Percentiles rank a stretch among this genome's conserved stretches.
Conservation (phyloP, 2,888 invertebrate genomes). For the Lycia hirtaria region DNA sequence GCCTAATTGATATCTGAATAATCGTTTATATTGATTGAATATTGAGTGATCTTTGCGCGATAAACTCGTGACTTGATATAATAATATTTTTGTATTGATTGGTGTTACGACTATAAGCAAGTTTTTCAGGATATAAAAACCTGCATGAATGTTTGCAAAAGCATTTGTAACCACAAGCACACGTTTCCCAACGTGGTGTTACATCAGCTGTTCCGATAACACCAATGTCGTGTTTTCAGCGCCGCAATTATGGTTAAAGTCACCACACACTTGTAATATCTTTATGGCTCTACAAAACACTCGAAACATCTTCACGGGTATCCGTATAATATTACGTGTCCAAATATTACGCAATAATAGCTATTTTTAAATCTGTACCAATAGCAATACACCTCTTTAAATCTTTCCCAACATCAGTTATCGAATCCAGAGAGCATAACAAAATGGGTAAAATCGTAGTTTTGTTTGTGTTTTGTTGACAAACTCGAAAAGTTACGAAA, state of each 20-base stretch:
- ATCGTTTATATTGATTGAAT: conserved; percentile 10
- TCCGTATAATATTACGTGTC: conserved; percentile 5
- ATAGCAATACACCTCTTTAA: background rate
- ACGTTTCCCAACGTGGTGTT: conserved; percentile 9
- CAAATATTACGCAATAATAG: conserved; percentile 8
- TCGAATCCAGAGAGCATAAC: conserved; percentile 1
- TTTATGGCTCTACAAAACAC: background rate
- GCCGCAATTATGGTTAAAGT: background rate
- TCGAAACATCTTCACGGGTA: conserved; percentile 5
- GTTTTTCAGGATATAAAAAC: background rate
- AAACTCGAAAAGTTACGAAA: conserved; percentile 21
- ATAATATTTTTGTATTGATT: too few relatives aligned
- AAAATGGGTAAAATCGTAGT: conserved; percentile 2
- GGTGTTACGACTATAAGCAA: too few relatives aligned
- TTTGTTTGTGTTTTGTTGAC: conserved; percentile 26
- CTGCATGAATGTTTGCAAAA: conserved; percentile 1
- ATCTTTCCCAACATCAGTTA: conserved; percentile 17
- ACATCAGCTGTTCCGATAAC: conserved; percentile 20
- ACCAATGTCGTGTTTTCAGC: background rate
- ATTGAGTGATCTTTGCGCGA: conserved; percentile 19
- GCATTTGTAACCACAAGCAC: conserved; percentile 3
- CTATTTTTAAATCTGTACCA: background rate
- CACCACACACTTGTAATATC: background rate
- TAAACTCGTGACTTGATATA: conserved; percentile 10
- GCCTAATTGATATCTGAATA: conserved; percentile 8